Percentiles rank a stretch among this genome's conserved stretches.
Conservation (phyloP, 2,888 invertebrate genomes). For the Drosophila formosana region DNA sequence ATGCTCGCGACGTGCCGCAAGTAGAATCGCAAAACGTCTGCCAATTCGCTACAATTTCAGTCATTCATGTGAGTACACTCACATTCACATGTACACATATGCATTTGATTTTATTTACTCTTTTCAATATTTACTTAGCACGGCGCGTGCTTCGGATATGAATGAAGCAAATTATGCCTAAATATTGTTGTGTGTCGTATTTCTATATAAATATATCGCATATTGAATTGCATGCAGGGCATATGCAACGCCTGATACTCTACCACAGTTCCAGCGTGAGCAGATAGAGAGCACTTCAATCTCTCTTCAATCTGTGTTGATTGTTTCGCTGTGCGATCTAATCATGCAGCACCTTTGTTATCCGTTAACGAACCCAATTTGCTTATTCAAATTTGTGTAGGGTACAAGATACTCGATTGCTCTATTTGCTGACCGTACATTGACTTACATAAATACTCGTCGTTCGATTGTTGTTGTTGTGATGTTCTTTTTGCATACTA, state of each 20-base stretch:
- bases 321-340: background rate
- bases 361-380: background rate
- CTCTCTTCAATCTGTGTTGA: background rate
- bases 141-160: conserved; percentile 73
- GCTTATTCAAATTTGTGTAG: conserved; percentile 31
- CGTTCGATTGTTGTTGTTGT: background rate
- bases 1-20: conserved; percentile 73
- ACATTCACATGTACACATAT: conserved; percentile 22
- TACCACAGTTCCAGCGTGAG: background rate
- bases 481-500: conserved; percentile 58
- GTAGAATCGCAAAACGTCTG: conserved; percentile 52
- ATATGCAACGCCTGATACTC: conserved; percentile 8
- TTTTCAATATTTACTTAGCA: conserved; percentile 70
- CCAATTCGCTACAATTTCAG: conserved; percentile 64
- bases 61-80: conserved; percentile 33
- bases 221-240: background rate
- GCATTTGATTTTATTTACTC: conserved; percentile 69
- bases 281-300: background rate
- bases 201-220: conserved; percentile 17
- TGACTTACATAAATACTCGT: conserved; percentile 43
- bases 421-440: conserved; percentile 44
- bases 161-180: conserved; percentile 65
- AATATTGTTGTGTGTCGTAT: conserved; percentile 22
- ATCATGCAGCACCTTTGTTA: background rate
- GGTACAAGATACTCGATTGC: conserved; percentile 18